These are phyloP conservation scores for Nymphalis c-album DNA, from an alignment of 2,888 invertebrate genomes.

Conservation along the genomic window DNA sequence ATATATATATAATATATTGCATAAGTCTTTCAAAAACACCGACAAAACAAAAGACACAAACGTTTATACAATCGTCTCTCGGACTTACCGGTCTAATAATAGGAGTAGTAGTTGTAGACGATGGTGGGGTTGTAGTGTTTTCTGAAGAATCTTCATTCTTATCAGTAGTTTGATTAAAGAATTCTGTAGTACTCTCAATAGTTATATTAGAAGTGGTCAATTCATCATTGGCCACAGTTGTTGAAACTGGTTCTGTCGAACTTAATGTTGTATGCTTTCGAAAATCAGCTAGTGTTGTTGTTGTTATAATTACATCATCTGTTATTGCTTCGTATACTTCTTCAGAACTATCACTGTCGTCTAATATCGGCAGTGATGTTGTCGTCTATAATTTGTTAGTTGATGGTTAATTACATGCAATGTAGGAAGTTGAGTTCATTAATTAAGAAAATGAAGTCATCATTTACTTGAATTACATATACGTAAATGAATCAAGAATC, in stretches of 20 bases:
- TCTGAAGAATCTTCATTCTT: neutral
- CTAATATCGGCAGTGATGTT: conserved; percentile 4
- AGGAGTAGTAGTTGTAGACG: conserved; percentile 32
- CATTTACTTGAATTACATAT: no score
- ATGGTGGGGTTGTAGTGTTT: conserved; percentile 17
- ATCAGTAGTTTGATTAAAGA: neutral
- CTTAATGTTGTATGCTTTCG: conserved; percentile 17
- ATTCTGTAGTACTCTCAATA: conserved; percentile 19
- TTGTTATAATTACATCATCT: neutral
- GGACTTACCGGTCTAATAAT: conserved; percentile 39
- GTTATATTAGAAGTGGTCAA: conserved; percentile 13
- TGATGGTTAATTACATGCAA: conserved; percentile 35
- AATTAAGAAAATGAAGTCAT: neutral
- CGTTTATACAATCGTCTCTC: neutral
- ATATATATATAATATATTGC: no score
- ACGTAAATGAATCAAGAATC: no score
- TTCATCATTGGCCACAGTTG: conserved; percentile 1
- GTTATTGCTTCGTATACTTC: conserved; percentile 24
- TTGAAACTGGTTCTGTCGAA: neutral
- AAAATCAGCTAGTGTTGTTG: neutral
- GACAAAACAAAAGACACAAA: neutral
- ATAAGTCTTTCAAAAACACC: no score
- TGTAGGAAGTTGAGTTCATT: conserved; percentile 10
- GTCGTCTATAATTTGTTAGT: conserved; percentile 38
- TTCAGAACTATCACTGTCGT: conserved; percentile 41